Conservation (phyloP, 2,888 invertebrate species). For the Amiota communis region DNA sequence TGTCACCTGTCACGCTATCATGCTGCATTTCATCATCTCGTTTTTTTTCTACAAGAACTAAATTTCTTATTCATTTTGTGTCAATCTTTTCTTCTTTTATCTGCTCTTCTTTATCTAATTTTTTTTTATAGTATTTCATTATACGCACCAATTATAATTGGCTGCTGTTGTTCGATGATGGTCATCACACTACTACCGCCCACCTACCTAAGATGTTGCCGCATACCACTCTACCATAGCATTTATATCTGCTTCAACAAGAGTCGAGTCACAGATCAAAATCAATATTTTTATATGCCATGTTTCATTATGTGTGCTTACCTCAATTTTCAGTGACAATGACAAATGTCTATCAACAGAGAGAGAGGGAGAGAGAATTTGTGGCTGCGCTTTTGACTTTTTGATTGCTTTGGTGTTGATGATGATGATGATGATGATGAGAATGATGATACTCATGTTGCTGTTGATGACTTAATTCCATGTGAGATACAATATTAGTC, state of each 20-base stretch:
- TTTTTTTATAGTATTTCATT: slow-evolving; percentile 51
- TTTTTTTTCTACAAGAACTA: too few relatives aligned
- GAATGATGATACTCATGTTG: background rate
- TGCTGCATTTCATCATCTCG: too few relatives aligned
- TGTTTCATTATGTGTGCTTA: background rate
- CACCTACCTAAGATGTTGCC: slow-evolving; percentile 1
- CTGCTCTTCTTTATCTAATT: background rate
- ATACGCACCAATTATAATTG: slow-evolving; percentile 22
- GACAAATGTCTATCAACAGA: slow-evolving; percentile 10
- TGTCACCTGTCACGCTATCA: too few relatives aligned
- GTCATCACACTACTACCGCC: background rate
- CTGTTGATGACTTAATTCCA: slow-evolving; percentile 15
- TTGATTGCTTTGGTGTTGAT: slow-evolving; percentile 9
- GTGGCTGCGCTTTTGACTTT: slow-evolving; percentile 16
- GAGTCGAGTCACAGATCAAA: slow-evolving; percentile 7
- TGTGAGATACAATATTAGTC: slow-evolving; percentile 7
- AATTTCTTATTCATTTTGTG: too few relatives aligned
- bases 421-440: background rate
- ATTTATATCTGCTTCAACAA: background rate
- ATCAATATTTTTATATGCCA: slow-evolving; percentile 23
- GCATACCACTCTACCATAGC: background rate
- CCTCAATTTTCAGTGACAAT: background rate
- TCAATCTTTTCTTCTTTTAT: too few relatives aligned
- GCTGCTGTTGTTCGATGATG: background rate
- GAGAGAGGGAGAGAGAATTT: background rate